Base-by-base conservation (phyloP, 1,140 invertebrate genomes). In the Camponotus floridanus region DNA sequence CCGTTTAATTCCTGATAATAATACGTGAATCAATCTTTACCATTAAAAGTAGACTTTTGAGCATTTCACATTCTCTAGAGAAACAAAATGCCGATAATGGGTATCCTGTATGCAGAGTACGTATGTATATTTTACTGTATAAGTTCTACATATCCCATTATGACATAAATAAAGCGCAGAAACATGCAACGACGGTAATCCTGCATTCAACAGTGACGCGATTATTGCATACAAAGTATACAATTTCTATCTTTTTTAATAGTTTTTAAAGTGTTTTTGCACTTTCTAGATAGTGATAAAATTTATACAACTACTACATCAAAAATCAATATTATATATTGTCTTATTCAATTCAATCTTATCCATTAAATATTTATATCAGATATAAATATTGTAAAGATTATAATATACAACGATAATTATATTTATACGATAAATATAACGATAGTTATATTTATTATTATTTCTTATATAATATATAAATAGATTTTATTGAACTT, bases 21-120 rank as follows among this genome's bases (percentile, higher is more conserved):
- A 42, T 31, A 26, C 1, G 18, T 15, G 57, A 45, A 42, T 59
- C 55, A 6, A 31, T 71, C 8, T 59, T 36, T 57, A 51, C 36
- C 9, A 73, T 36, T 13, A 36, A 73, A 71, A 51, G 8, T 9
- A 15, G 4, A 15, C 13, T 18, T 7, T 57, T 57, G 2, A 61
- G 1, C 15, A 3, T 42, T 15, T 39, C 33, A 4, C 18, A 7
- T 39, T 70, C 15, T 21, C 11, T 1, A 31, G 1, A 15, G 21
- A 31, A 57, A 80, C 48, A 42, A 57, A 68, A 57, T 80, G 21
- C 15, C 31, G 15, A 57, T 70, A 57, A 79, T 55, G 8, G n/a
- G 11, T 55, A 68, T 55, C 21, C 3, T 39, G 31, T 78, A 78
- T 65, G 31, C 45, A 79, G 18, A 36, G 26, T 78, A 13, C 6